Conservation (phyloP, 2,888 invertebrate species). For the Timandra comae region DNA sequence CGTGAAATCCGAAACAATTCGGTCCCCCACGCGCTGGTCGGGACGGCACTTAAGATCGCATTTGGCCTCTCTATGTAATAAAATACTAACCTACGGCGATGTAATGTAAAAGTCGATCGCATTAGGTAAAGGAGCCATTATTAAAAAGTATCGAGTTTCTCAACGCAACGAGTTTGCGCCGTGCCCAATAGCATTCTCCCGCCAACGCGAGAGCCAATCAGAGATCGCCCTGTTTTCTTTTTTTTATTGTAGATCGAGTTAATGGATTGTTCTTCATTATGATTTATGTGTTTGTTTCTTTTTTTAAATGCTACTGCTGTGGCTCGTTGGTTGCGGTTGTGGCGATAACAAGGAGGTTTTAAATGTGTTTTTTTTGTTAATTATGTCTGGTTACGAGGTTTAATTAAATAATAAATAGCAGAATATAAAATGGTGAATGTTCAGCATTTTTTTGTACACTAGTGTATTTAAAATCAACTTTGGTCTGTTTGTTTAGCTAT, state of each 20-base stretch:
- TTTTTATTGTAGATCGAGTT: constrained; percentile 64
- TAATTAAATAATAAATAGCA: too few species aligned
- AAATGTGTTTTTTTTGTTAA: too few species aligned
- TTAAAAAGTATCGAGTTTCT: constrained; percentile 75
- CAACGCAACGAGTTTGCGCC: constrained; percentile 51
- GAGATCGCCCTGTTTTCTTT: constrained; percentile 41
- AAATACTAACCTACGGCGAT: constrained; percentile 62
- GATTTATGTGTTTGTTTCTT: constrained; percentile 62
- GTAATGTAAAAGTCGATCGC: constrained; percentile 70
- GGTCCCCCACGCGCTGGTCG: constrained; percentile 25
- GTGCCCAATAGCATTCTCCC: constrained; percentile 55
- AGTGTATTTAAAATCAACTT: too few species aligned
- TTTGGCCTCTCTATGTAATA: constrained; percentile 63
- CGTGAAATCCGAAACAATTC: constrained; percentile 48
- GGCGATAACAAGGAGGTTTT: too few species aligned
- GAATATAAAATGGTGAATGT: too few species aligned
- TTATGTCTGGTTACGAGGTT: too few species aligned
- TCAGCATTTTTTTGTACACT: too few species aligned
- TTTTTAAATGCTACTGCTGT: constrained; percentile 26
- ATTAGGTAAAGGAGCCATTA: constrained; percentile 75
- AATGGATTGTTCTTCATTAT: constrained; percentile 75
- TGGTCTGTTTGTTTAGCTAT: too few species aligned
- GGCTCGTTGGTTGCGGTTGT: constrained; percentile 1
- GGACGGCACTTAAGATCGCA: constrained; percentile 53
- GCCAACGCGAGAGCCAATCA: constrained; percentile 57